Evolutionary conservation across 2,888 invertebrate species (phyloP).

Genomic region (Volucella inanis): DNA sequence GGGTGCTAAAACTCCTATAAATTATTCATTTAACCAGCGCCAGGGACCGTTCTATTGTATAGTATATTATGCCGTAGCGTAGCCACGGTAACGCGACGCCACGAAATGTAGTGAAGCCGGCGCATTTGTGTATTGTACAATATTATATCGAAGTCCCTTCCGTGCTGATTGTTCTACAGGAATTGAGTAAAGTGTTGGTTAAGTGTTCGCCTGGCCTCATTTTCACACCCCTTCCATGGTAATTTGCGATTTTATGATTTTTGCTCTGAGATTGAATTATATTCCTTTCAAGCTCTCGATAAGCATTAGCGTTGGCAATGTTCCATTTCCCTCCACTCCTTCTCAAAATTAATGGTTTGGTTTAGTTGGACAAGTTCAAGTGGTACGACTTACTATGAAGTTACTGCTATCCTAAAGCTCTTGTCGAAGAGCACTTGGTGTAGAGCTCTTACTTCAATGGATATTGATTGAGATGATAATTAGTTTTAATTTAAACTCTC

Average conservation of each 20-base stretch:
- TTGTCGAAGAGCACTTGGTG: not conserved
- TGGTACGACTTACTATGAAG: not conserved
- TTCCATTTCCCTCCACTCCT: not conserved
- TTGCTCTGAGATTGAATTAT: slow-evolving; percentile 39
- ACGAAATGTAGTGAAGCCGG: no score
- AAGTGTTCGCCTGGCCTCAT: not conserved
- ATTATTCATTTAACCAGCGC: slow-evolving; percentile 62
- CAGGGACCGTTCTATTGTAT: slow-evolving; percentile 5
- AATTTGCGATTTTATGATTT: slow-evolving; percentile 53
- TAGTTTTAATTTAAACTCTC: slow-evolving; percentile 3
- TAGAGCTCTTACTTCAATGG: not conserved
- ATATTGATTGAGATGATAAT: not conserved
- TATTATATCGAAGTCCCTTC: no score
- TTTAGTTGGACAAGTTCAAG: slow-evolving; percentile 23
- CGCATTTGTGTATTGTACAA: no score
- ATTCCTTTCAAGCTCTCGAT: slow-evolving; percentile 1
- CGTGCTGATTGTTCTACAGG: slow-evolving; percentile 5
- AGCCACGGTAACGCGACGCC: not conserved
- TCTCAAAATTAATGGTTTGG: slow-evolving; percentile 5
- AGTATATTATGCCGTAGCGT: not conserved
- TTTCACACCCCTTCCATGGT: slow-evolving; percentile 36
- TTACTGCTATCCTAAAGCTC: not conserved
- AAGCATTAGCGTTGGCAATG: not conserved
- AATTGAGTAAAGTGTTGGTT: slow-evolving; percentile 1
- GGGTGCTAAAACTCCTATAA: slow-evolving; percentile 47